A percentile compares a stretch with the other conserved stretches of the same genome.
Evolutionary conservation across 1,140 invertebrate genomes (phyloP).

Genomic region (Magallana gigas): DNA sequence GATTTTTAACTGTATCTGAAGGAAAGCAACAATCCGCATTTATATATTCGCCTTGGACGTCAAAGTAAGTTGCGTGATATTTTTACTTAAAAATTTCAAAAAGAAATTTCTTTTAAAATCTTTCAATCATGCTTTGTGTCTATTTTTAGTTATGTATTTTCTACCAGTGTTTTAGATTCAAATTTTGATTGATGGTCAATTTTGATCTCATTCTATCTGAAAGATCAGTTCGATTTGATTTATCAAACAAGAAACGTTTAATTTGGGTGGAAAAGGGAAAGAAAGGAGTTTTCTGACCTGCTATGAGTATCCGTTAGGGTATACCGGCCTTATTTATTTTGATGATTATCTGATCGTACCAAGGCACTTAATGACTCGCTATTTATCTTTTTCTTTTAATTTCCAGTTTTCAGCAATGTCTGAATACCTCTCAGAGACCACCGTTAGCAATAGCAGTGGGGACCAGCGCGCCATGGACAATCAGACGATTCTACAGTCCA

Average conservation of each 20-base stretch:
- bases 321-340: conserved; percentile 1
- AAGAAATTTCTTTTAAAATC: neutral
- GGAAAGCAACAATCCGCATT: neutral
- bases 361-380: neutral
- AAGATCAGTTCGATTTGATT: too few species aligned
- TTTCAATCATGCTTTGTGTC: neutral
- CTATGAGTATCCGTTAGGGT: neutral
- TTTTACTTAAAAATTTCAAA: neutral
- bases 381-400: neutral
- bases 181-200: too few species aligned
- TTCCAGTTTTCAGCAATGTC: neutral
- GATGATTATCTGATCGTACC: conserved; percentile 4
- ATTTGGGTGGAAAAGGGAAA: too few species aligned
- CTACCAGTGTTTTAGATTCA: too few species aligned
- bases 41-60: neutral
- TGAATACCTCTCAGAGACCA: neutral
- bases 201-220: too few species aligned
- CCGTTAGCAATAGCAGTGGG: neutral
- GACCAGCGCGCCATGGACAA: neutral
- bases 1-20: neutral
- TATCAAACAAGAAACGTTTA: too few species aligned
- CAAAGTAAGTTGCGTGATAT: conserved; percentile 5
- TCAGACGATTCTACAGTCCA: neutral
- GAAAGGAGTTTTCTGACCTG: neutral
- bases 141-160: neutral